A percentile compares a stretch with the other conserved stretches of the same genome.
These are phyloP conservation scores for Bombycilla garrulus DNA, from an alignment of 2,113 vertebrate genomes.

Conservation along the genomic window DNA sequence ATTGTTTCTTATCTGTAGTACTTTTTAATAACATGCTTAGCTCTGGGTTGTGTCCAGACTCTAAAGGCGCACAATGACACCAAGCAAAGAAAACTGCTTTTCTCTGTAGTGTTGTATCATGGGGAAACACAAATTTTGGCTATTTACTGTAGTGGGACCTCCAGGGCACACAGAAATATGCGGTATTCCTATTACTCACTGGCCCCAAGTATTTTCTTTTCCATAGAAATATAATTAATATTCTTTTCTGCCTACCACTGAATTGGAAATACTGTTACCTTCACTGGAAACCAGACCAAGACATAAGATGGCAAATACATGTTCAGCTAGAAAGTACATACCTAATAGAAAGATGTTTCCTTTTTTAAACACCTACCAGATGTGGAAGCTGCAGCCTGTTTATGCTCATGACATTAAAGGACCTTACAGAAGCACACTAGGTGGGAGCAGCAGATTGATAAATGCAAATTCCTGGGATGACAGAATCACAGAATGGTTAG, in stretches of 20 bases:
- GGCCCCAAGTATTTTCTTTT: background rate
- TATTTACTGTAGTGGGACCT: background rate
- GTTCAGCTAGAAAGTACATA: background rate
- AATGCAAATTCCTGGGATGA: background rate
- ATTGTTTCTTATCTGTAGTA: background rate
- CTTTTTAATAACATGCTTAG: background rate
- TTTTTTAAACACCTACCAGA: background rate
- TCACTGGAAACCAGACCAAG: fast-evolving
- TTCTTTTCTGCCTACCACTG: background rate
- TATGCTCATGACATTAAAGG: background rate
- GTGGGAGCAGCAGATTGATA: background rate
- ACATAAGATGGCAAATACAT: background rate
- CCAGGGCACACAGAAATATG: background rate
- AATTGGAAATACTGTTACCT: background rate
- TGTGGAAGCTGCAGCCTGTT: fast-evolving
- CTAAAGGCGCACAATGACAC: background rate
- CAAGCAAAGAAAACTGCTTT: background rate
- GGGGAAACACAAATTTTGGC: background rate
- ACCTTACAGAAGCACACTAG: background rate
- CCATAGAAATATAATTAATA: background rate
- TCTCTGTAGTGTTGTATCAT: background rate
- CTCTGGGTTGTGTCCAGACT: background rate
- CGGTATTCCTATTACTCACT: background rate
- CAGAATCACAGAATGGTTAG: background rate
- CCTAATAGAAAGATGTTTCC: background rate